Base-by-base conservation (phyloP, 2,113 vertebrate genomes). In the Paratilapia polleni region DNA sequence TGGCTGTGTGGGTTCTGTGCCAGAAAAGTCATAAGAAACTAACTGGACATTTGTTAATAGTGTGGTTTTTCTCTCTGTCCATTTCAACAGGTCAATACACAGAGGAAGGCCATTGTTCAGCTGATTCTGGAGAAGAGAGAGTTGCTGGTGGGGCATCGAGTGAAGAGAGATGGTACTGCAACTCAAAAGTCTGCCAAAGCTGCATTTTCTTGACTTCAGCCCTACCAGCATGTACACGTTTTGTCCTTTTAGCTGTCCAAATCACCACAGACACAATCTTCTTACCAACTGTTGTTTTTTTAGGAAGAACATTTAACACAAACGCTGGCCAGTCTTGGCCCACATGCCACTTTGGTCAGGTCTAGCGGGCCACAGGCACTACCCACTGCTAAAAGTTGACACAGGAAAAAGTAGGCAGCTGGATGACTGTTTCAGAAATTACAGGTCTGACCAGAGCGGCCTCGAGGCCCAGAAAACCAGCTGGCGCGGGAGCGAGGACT, bases 61-160 rank as follows among this genome's bases (percentile, higher is more conserved):
- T 77, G 77, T n/a, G 26, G 20, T 79, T 73, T 83, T 54, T 74
- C 47, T 74, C n/a, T 77, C 66, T 77, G 38, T 83, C 22, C 87
- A 49, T 88, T 31, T 84, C 63, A 41, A 80, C 93, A 96, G 96
- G 95, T 96, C 87, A 96, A 96, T 61, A 95, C 94, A 61, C 96
- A 96, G 93, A 94, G 95, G 81, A 95, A 96, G 87, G 95, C 95
- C 82, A 95, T 96, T 34, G 94, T 96, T 63, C 95, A 96, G 87
- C 96, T 96, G 82, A 94, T 96, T 76, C 87, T 96, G 95, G 95
- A 96, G 91, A 96, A 96, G 91, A 94, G 94, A 83, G 94, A 95
- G 88, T 92, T 96, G 87, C 92, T 96, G 87, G 93, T 95, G 62
- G 94, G 94, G 17, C 94, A 93, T 58, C 88, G 96, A 87, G 93